Base-by-base conservation (phyloP, 2,797 vertebrate genomes). In the Emys orbicularis region DNA sequence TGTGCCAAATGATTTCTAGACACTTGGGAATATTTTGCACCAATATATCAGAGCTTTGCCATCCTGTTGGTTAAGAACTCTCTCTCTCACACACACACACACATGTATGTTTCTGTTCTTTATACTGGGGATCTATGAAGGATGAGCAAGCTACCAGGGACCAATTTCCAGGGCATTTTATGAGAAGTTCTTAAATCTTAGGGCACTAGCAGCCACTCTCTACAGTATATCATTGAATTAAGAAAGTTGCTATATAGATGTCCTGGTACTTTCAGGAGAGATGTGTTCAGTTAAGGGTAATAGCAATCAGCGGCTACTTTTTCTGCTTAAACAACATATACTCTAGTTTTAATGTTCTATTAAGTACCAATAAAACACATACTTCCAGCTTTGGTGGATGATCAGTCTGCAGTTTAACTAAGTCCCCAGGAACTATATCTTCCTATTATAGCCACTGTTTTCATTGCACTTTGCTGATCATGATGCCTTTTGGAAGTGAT, bases 121-220 rank as follows among this genome's bases (percentile, higher is more conserved):
- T 81, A 10, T 44, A 85, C 93, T 25, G 89, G 79, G 84, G 47
- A 82, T 94, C 83, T 86, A 79, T 95, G 95, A 95, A 92, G 81
- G 90, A 94, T 94, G 94, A 96, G 84, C 85, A 92, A 91, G 84
- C 57, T 97, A 92, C 94, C 37, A 92, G 91, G 95, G 90, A 97
- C 83, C 90, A 89, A 93, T 97, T 98, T 96, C 90, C 94, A 95
- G 97, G 90, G 83, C 83, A 79, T 95, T 97, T 97, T 96, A 95
- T 95, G 93, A 84, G 92, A 96, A 83, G 92, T 90, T 93, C 85
- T 97, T 97, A 96, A 98, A 97, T 98, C 94, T 94, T 97, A 96
- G 96, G 89, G 91, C 96, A 90, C 72, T 72, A 34, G 74, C 3
- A 0, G 81, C 92, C 90, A 44, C 83, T 44, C 56, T 91, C 44